Evolutionary conservation across 2,797 vertebrate species (phyloP).

Genomic region (Sebastes glaucus): DNA sequence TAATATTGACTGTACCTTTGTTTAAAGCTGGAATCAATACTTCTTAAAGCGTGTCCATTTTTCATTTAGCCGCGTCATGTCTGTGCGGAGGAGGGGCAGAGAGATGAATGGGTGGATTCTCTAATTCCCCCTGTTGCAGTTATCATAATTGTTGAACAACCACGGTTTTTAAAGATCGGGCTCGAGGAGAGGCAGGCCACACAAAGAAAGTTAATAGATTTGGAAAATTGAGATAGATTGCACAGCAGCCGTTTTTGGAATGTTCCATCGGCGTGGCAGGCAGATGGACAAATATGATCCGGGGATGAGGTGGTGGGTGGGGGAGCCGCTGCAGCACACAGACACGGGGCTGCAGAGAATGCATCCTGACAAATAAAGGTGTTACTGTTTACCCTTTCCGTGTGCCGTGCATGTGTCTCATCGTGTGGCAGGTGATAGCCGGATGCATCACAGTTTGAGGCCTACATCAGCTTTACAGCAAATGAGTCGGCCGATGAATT

Average conservation of each 20-base stretch:
- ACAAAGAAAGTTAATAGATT: conserved; percentile 86
- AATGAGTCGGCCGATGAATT: conserved; percentile 40
- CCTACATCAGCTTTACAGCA: conserved; percentile 40
- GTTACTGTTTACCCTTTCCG: conserved; percentile 51
- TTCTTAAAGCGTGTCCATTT: conserved; percentile 89
- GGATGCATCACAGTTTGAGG: conserved; percentile 65
- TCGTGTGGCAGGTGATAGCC: conserved; percentile 23
- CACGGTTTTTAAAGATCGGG: conserved; percentile 81
- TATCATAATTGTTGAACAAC: conserved; percentile 87
- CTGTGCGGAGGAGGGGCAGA: conserved; percentile 79
- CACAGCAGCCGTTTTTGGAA: conserved; percentile 72
- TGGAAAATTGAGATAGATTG: conserved; percentile 85
- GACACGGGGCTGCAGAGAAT: conserved; percentile 39
- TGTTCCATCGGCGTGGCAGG: conserved; percentile 71
- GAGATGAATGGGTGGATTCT: conserved; percentile 86
- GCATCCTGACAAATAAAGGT: conserved; percentile 67
- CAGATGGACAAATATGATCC: conserved; percentile 82
- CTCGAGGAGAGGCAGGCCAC: conserved; percentile 73
- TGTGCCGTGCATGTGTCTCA: conserved; percentile 23
- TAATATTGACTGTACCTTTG: conserved; percentile 91
- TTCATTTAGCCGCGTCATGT: conserved; percentile 88
- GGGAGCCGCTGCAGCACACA: conserved; percentile 8
- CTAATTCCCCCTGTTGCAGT: conserved; percentile 84
- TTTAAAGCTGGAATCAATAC: conserved; percentile 90
- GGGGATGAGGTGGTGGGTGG: conserved; percentile 46